Conservation (phyloP, 2,797 vertebrate genomes). For the Pangasius mekongensis region DNA sequence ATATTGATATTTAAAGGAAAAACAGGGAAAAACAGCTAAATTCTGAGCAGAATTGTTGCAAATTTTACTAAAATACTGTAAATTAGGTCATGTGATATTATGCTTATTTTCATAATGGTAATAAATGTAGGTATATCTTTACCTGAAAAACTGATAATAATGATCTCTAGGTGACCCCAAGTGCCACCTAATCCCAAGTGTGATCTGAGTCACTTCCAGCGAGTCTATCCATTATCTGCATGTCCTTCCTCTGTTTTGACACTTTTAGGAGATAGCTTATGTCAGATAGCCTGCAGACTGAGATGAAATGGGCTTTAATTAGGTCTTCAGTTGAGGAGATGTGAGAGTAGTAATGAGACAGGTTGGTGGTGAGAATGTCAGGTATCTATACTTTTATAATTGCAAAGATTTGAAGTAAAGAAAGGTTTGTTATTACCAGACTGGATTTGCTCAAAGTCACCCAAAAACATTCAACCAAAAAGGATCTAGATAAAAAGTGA, state of each 20-base stretch:
- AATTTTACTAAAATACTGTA: not conserved
- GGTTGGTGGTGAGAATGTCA: constrained; percentile 45
- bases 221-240: not conserved
- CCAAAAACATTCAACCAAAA: not conserved
- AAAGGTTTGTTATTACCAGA: not conserved
- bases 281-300: not conserved
- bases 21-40: not conserved
- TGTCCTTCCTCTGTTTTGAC: not conserved
- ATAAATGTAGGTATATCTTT: not conserved
- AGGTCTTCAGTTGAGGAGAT: constrained; percentile 34
- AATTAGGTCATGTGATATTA: not conserved
- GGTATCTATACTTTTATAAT: constrained; percentile 8
- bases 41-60: not conserved
- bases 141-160: not conserved
- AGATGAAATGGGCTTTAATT: constrained; percentile 45
- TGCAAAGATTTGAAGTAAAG: not conserved
- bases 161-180: not conserved
- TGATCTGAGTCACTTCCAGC: not conserved
- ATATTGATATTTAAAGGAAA: not conserved
- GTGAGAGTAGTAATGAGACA: constrained; percentile 50
- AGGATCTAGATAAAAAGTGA: not conserved
- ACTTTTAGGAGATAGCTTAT: constrained; percentile 5
- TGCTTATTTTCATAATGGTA: not conserved
- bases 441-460: not conserved
- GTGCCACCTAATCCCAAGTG: not conserved